phyloP scores from a whole-genome alignment of 2,888 invertebrate genomes.

The Euclidia mi region DNA sequence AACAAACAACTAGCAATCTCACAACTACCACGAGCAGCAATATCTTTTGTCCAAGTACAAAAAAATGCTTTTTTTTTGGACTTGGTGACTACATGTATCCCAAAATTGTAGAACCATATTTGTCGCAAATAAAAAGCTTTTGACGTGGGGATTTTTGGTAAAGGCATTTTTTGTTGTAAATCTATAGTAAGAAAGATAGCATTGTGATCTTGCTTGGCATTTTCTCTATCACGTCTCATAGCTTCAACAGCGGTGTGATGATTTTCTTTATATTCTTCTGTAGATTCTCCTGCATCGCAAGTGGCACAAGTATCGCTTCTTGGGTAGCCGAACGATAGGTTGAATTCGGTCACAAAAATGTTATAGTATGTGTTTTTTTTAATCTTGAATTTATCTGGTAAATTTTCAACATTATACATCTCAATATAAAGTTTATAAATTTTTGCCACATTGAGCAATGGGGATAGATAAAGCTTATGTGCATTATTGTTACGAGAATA shows the following conservation, averaged over 20 bases:
- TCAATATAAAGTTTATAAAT: slow-evolving; percentile 44
- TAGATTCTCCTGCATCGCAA: slow-evolving; percentile 42
- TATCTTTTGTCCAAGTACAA: no score
- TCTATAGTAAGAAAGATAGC: slow-evolving; percentile 15
- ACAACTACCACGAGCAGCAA: no score
- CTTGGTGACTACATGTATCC: no score
- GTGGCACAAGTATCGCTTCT: slow-evolving; percentile 38
- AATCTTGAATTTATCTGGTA: slow-evolving; percentile 40
- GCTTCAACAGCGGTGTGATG: slow-evolving; percentile 39
- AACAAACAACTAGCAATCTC: neutral
- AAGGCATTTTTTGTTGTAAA: slow-evolving; percentile 31
- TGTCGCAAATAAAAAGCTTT: neutral
- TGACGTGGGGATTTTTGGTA: slow-evolving; percentile 21
- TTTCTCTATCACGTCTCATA: slow-evolving; percentile 29
- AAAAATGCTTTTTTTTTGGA: no score
- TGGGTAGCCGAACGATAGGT: slow-evolving; percentile 48
- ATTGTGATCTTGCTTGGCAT: slow-evolving; percentile 16
- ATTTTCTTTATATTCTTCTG: slow-evolving; percentile 34
- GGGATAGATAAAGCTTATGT: slow-evolving; percentile 48
- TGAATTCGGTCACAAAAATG: slow-evolving; percentile 52
- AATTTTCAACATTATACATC: slow-evolving; percentile 35
- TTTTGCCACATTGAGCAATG: slow-evolving; percentile 47
- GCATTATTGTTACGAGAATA: slow-evolving; percentile 52
- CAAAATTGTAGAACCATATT: no score
- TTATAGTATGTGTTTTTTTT: slow-evolving; percentile 45